These are phyloP conservation scores for Diacarnus erythraeanus DNA, from an alignment of 37 sponge, comb jelly and placozoan genomes.

Conservation along the genomic window DNA sequence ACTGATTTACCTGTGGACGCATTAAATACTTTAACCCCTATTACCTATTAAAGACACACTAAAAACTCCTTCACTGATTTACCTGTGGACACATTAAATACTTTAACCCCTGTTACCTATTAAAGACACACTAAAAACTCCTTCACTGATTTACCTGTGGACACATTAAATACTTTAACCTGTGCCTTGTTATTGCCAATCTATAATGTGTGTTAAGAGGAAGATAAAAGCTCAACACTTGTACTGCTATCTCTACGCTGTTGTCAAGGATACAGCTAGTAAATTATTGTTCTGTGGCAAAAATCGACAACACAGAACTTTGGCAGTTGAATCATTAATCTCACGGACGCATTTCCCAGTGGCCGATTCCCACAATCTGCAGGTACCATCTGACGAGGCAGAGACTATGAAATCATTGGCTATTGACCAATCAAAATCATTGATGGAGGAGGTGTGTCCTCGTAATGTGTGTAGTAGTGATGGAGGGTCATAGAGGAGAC, in stretches of 20 bases:
- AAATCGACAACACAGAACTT: slow-evolving; percentile 54
- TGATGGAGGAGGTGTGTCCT: slow-evolving; percentile 79
- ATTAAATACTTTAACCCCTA: slow-evolving; percentile 83
- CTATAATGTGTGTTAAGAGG: neutral
- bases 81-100: slow-evolving; percentile 90
- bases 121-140: too few relatives aligned
- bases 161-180: slow-evolving; percentile 77
- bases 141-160: slow-evolving; percentile 80
- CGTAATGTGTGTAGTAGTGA: slow-evolving; percentile 52
- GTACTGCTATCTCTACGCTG: neutral
- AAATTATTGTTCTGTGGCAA: slow-evolving; percentile 69
- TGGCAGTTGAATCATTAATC: slow-evolving; percentile 48
- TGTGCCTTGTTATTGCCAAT: slow-evolving; percentile 1
- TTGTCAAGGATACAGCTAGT: slow-evolving; percentile 59
- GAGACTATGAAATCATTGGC: slow-evolving; percentile 81
- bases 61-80: slow-evolving; percentile 69
- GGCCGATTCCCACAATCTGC: slow-evolving; percentile 75
- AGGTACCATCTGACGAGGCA: slow-evolving; percentile 83
- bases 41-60: slow-evolving; percentile 70
- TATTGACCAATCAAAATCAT: slow-evolving; percentile 91
- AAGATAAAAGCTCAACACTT: neutral
- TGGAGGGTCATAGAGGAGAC: slow-evolving; percentile 68
- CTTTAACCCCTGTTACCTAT: slow-evolving; percentile 81
- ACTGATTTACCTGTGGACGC: slow-evolving; percentile 83
- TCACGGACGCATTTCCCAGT: slow-evolving; percentile 70